Evolutionary conservation across 2,888 invertebrate species (phyloP).

Genomic region (Cephus rjabovi): DNA sequence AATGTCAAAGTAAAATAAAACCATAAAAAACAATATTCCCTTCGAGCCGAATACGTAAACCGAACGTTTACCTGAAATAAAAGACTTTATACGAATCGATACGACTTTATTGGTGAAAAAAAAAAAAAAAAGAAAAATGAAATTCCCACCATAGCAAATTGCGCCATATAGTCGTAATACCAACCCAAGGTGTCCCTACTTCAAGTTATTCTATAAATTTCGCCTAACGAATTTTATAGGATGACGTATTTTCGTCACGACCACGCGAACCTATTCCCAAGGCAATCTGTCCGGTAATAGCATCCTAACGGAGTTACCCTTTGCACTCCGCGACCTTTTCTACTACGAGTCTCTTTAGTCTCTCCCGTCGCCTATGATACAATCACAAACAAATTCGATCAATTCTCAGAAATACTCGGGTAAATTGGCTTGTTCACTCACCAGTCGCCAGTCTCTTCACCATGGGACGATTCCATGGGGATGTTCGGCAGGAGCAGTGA

Average conservation of each 20-base stretch:
- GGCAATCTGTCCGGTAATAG: conserved; percentile 46
- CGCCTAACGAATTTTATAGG: conserved; percentile 29
- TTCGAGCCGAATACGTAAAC: neutral
- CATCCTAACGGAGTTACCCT: conserved; percentile 42
- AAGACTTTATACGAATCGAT: neutral
- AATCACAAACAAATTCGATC: conserved; percentile 42
- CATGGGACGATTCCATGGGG: neutral
- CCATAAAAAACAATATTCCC: neutral
- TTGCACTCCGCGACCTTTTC: conserved; percentile 27
- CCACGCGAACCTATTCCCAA: conserved; percentile 42
- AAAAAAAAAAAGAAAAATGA: too few species aligned
- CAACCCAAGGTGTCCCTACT: neutral
- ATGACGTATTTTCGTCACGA: conserved; percentile 33
- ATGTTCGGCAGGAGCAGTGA: neutral
- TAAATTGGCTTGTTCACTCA: conserved; percentile 30
- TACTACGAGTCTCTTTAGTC: conserved; percentile 17
- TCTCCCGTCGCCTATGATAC: conserved; percentile 30
- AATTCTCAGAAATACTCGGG: conserved; percentile 34
- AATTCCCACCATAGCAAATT: neutral
- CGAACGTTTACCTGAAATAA: neutral
- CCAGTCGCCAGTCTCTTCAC: conserved; percentile 9
- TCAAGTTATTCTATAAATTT: conserved; percentile 25
- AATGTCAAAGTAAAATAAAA: neutral
- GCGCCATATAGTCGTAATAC: neutral
- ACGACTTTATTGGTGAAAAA: neutral